Evolutionary conservation across 2,113 vertebrate genomes (phyloP).

Genomic region (Nannobrachium achirus): DNA sequence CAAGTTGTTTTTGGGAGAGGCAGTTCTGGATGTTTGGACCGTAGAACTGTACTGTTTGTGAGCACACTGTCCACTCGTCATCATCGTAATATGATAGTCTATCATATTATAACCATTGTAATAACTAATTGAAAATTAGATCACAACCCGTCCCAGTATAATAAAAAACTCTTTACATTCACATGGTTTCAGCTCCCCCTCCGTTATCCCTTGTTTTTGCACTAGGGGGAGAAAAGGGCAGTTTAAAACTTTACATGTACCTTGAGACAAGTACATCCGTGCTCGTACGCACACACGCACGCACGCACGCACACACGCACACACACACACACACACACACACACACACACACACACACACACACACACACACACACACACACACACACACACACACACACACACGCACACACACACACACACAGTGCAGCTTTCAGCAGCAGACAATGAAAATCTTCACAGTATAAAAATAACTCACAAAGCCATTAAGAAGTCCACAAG

Average conservation of each 20-base stretch:
- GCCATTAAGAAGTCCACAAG: constrained; percentile 54
- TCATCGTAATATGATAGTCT: not conserved
- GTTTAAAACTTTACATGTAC: constrained; percentile 8
- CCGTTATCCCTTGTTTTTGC: not conserved
- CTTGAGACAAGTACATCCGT: not conserved
- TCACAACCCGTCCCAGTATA: not conserved
- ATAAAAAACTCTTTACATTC: constrained; percentile 34
- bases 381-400: not conserved
- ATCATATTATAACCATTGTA: not conserved
- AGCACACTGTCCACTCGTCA: too few relatives aligned
- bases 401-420: constrained; percentile 3
- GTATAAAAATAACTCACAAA: constrained; percentile 63
- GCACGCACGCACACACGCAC: not conserved
- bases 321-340: not conserved
- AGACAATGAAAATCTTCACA: constrained; percentile 56
- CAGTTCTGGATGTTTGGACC: too few relatives aligned
- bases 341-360: too few relatives aligned
- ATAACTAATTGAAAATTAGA: too few relatives aligned
- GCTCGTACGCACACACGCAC: not conserved
- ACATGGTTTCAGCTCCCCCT: not conserved
- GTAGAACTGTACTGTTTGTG: too few relatives aligned
- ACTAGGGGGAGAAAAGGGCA: constrained; percentile 16
- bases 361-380: not conserved
- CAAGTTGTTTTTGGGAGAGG: too few relatives aligned
- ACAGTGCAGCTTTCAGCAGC: constrained; percentile 32